Percentiles rank a stretch among this genome's conserved stretches.
phyloP scores from a whole-genome alignment of 2,888 invertebrate genomes.

The Lasioglossum villosulum region DNA sequence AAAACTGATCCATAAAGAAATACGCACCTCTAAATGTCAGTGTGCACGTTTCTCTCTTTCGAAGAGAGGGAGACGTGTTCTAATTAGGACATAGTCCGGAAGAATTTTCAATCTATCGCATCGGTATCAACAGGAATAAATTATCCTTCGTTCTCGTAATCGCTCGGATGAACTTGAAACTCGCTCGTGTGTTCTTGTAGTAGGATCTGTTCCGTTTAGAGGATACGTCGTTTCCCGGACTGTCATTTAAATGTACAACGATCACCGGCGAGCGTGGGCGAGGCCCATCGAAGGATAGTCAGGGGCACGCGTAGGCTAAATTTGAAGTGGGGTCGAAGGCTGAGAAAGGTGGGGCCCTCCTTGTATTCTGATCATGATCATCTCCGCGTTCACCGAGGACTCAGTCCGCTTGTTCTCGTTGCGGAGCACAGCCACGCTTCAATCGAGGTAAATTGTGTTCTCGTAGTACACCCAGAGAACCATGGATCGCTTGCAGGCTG shows the following conservation, averaged over 20 bases:
- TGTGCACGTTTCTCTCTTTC: background rate
- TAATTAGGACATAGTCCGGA: background rate
- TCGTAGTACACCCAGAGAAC: constrained; percentile 21
- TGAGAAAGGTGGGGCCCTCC: constrained; percentile 51
- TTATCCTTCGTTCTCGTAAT: background rate
- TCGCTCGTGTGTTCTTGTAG: background rate
- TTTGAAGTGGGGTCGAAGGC: constrained; percentile 69
- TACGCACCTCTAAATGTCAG: background rate
- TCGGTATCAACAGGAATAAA: background rate
- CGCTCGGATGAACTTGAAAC: constrained; percentile 20
- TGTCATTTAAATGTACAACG: constrained; percentile 5
- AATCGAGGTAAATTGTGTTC: constrained; percentile 3
- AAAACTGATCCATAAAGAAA: background rate
- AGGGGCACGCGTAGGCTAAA: constrained; percentile 76
- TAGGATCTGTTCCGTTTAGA: background rate
- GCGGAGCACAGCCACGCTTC: constrained; percentile 23
- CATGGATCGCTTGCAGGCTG: constrained; percentile 70
- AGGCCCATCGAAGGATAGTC: constrained; percentile 54
- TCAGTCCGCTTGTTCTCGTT: constrained; percentile 59
- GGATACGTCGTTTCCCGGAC: constrained; percentile 9
- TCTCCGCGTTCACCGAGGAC: constrained; percentile 39
- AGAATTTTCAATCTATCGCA: constrained; percentile 10
- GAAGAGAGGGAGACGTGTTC: background rate
- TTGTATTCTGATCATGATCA: constrained; percentile 49
- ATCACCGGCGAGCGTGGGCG: constrained; percentile 47